Evolutionary conservation across 2,797 vertebrate genomes (phyloP), one percentile per base, ranked within the genome.

Genomic region (Anolis apletophallus): DNA sequence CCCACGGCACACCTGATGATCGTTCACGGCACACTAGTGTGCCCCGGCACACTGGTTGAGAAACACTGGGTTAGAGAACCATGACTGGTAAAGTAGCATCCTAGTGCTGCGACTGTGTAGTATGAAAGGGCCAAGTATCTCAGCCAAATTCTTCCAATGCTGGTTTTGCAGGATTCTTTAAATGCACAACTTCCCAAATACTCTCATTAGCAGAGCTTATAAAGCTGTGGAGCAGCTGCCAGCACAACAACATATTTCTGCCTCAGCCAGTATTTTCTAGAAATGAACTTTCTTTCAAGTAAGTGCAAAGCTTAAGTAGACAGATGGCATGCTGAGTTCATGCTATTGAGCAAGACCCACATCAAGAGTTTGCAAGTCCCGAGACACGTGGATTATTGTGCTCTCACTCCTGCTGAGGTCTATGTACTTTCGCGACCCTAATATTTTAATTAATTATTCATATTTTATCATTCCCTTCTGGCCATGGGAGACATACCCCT

Each of bases 211-310:
- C n/a, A 67, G 21, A 64, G 71, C 50, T n/a, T 40, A 81, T 55
- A 81, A 86, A 81, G 34, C 50, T 64, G 23, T 64, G 73, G 46
- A 81, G 71, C 71, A 86, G 85, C 34, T 75, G 59, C 68, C 59
- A 74, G 23, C 50, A 68, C 80, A 77, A 40, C 55, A 75, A 81
- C 40, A 40, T 40, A 81, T 82, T 76, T 32, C 14, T 61, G 52
- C 26, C 52, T 36, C 14, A 57, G 16, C 46, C 61, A 46, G 79
- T 21, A 82, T 69, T 81, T 81, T 19, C 73, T 87, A 73, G 36
- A 54, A n/a, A 46, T 36, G 64, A 50, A 76, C 50, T 69, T 82
- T 46, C 72, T n/a, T n/a, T n/a, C n/a, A n/a, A n/a, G n/a, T n/a
- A 82, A 61, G 72, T 81, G 73, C 54, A 68, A 68, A 76, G 4